A percentile compares a stretch with the other conserved stretches of the same genome.
Evolutionary conservation across 1,140 invertebrate genomes (phyloP).

Genomic region (Dendrolimus punctatus): DNA sequence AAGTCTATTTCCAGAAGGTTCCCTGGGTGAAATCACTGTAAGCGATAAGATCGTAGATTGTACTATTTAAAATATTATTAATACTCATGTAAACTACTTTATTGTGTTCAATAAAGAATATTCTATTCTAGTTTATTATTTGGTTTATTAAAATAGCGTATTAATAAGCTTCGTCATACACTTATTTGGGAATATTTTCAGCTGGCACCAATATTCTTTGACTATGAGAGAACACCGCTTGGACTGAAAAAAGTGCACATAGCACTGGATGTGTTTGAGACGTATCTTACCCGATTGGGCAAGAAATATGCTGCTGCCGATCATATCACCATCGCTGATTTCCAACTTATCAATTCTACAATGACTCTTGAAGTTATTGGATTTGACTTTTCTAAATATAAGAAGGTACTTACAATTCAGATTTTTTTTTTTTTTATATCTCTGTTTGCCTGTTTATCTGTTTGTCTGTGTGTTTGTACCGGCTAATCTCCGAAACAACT

Average conservation of each 20-base stretch:
- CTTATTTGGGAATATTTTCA: constrained; percentile 37
- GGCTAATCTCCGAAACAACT: too few species aligned
- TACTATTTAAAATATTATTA: too few species aligned
- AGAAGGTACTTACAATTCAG: constrained; percentile 38
- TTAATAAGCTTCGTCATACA: not conserved
- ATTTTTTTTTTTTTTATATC: too few species aligned
- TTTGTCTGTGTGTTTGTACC: too few species aligned
- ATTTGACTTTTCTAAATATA: constrained; percentile 76
- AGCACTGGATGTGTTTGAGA: constrained; percentile 78
- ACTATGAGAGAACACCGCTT: constrained; percentile 77
- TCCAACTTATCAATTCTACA: constrained; percentile 78
- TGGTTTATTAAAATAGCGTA: too few species aligned
- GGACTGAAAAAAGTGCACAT: constrained; percentile 78
- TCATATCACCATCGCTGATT: constrained; percentile 82
- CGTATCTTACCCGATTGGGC: constrained; percentile 74
- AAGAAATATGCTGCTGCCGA: constrained; percentile 79
- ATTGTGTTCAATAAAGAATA: too few species aligned
- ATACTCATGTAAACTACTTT: too few species aligned
- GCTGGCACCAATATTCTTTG: constrained; percentile 83
- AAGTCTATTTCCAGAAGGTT: too few species aligned
- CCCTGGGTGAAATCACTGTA: too few species aligned
- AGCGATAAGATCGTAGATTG: too few species aligned
- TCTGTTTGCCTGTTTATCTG: too few species aligned
- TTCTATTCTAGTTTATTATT: too few species aligned
- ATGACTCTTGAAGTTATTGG: constrained; percentile 81